Evolutionary conservation across 2,797 vertebrate species (phyloP), one percentile per base, ranked within the genome.

Genomic region (Eospalax fontanierii): DNA sequence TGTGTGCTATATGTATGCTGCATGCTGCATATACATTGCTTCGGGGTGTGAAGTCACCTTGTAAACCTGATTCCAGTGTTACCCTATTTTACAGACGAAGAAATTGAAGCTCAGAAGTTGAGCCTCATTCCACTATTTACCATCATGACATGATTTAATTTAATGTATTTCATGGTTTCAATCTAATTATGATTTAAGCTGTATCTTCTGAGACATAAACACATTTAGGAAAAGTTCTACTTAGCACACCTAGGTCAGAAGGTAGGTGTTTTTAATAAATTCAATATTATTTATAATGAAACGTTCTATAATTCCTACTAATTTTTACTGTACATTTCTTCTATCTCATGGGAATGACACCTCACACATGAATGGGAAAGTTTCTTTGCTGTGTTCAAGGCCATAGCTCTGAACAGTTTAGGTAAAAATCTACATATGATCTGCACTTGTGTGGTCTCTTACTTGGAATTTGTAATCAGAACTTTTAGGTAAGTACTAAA

Each of bases 261-360:
- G 87, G 35, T 90, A 88, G 35, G 73, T 68, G 26, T 54, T 91
- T 91, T 83, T 33, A n/a, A 66, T 63, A 92, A 87, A 90, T 76
- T 61, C 71, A 83, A 57, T 22, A 87, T 89, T 92, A 66, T 79
- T 92, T 90, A 50, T 79, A 85, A 90, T 21, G 7, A 93, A 68
- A 6, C 76, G 85, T 93, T 12, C 63, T 89, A 63, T 84, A 38
- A 2, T 65, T 75, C 18, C 63, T 85, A 54, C 2, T 89, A 19
- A 9, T 66, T 84, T 82, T 30, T 80, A 81, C 30, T 91, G 2
- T 46, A 33, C 16, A 50, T 54, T 46, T 81, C 87, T 65, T 65
- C 4, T 63, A 43, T 78, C 46, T 89, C 57, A 86, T 43, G 94
- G 43, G 94, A 92, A 84, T 95, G 83, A 66, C 59, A 92, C 30